phyloP scores from a whole-genome alignment of 2,113 vertebrate species.

The Alaudala cheleensis region DNA sequence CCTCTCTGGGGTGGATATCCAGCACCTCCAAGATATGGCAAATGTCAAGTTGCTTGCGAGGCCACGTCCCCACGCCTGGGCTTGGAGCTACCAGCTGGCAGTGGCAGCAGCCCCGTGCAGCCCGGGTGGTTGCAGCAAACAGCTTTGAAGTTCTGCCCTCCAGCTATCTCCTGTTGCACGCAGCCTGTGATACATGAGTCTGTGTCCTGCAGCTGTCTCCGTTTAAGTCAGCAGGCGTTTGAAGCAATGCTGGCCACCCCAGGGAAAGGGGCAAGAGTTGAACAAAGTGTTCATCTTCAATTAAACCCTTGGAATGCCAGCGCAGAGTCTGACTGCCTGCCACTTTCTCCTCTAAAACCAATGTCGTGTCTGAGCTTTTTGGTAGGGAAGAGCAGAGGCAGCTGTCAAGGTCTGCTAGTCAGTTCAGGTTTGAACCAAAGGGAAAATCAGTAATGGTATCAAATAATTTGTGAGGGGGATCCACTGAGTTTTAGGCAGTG shows the following conservation, averaged over 20 bases:
- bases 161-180: slow-evolving; percentile 72
- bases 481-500: background rate
- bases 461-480: background rate
- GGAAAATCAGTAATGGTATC: background rate
- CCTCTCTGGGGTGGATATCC: background rate
- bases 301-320: slow-evolving; percentile 52
- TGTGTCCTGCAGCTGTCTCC: slow-evolving; percentile 74
- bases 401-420: background rate
- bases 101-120: slow-evolving; percentile 26
- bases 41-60: background rate
- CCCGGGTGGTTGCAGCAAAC: slow-evolving; percentile 38
- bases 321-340: slow-evolving; percentile 26
- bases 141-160: slow-evolving; percentile 79
- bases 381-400: background rate
- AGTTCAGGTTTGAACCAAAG: background rate
- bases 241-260: slow-evolving; percentile 60
- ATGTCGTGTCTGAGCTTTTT: background rate
- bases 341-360: slow-evolving; percentile 41
- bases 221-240: slow-evolving; percentile 72
- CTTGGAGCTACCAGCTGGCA: slow-evolving; percentile 60
- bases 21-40: background rate
- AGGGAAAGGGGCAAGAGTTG: slow-evolving; percentile 60
- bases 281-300: slow-evolving; percentile 69
- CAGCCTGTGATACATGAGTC: slow-evolving; percentile 62
- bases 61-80: background rate